Conservation (phyloP, 2,113 vertebrate species). For the Benitochromis conjunctus region DNA sequence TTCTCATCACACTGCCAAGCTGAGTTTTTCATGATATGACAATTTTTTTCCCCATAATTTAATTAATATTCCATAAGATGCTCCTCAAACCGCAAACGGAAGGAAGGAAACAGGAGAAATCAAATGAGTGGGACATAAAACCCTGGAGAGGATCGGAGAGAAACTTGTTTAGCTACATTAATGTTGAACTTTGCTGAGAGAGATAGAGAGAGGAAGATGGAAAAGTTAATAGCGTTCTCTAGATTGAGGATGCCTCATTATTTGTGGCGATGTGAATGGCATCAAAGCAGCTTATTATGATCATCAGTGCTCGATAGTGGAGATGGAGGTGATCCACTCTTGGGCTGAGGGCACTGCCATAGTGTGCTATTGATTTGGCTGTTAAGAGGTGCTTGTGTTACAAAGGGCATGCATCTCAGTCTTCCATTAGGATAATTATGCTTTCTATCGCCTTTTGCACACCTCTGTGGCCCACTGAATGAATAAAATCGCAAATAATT, state of each 20-base stretch:
- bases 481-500: constrained; percentile 70
- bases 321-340: constrained; percentile 65
- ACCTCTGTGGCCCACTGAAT: constrained; percentile 55
- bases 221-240: constrained; percentile 50
- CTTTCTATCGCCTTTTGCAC: constrained; percentile 59
- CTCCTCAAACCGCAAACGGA: not conserved
- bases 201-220: not conserved
- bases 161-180: constrained; percentile 48
- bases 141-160: constrained; percentile 5
- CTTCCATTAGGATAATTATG: constrained; percentile 75
- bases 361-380: constrained; percentile 71
- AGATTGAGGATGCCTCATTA: constrained; percentile 65
- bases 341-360: constrained; percentile 47
- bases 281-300: constrained; percentile 72
- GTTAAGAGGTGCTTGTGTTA: constrained; percentile 75
- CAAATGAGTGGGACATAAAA: constrained; percentile 17
- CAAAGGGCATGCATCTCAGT: constrained; percentile 66
- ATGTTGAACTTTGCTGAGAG: constrained; percentile 33
- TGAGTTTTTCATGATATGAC: constrained; percentile 7
- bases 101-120: not conserved
- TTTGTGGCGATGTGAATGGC: constrained; percentile 59
- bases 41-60: not conserved
- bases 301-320: constrained; percentile 62
- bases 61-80: constrained; percentile 23
- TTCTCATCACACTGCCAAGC: not conserved